A percentile compares a stretch with the other conserved stretches of the same genome.
Evolutionary conservation across 2,888 invertebrate genomes (phyloP).

Genomic region (Opisthograptis luteolata): DNA sequence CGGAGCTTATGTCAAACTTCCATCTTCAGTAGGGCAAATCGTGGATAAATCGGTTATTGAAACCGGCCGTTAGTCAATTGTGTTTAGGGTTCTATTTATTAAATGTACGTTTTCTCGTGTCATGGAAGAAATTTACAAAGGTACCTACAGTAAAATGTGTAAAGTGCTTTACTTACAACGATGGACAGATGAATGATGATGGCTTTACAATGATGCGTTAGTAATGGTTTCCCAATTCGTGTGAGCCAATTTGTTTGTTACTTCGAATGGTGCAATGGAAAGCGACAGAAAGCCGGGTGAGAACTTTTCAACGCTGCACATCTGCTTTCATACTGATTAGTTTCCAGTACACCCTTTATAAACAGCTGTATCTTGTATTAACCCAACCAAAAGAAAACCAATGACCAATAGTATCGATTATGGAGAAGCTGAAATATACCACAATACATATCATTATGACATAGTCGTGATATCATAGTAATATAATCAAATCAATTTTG

Average conservation of each 20-base stretch:
- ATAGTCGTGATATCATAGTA: constrained; percentile 50
- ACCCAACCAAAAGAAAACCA: constrained; percentile 84
- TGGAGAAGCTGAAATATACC: constrained; percentile 83
- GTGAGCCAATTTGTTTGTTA: constrained; percentile 80
- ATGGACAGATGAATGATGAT: constrained; percentile 78
- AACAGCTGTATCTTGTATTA: constrained; percentile 85
- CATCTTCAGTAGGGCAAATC: too few species aligned
- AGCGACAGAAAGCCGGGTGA: constrained; percentile 81
- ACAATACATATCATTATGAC: constrained; percentile 73
- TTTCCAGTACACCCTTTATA: constrained; percentile 82
- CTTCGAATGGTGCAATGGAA: constrained; percentile 81
- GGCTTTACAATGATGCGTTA: constrained; percentile 82
- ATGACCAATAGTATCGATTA: constrained; percentile 81
- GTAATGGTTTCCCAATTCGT: constrained; percentile 82
- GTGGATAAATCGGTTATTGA: too few species aligned
- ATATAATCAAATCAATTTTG: constrained; percentile 57
- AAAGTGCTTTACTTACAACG: constrained; percentile 81
- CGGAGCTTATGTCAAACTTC: too few species aligned
- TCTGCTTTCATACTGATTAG: constrained; percentile 74
- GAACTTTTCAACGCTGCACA: constrained; percentile 66
- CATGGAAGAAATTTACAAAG: constrained; percentile 39
- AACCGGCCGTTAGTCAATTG: too few species aligned
- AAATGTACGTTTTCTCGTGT: constrained; percentile 47
- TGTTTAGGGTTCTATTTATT: not conserved
- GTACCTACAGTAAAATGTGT: constrained; percentile 59